Evolutionary conservation across 2,797 vertebrate genomes (phyloP), one percentile per base, ranked within the genome.

Genomic region (Trichosurus vulpecula): DNA sequence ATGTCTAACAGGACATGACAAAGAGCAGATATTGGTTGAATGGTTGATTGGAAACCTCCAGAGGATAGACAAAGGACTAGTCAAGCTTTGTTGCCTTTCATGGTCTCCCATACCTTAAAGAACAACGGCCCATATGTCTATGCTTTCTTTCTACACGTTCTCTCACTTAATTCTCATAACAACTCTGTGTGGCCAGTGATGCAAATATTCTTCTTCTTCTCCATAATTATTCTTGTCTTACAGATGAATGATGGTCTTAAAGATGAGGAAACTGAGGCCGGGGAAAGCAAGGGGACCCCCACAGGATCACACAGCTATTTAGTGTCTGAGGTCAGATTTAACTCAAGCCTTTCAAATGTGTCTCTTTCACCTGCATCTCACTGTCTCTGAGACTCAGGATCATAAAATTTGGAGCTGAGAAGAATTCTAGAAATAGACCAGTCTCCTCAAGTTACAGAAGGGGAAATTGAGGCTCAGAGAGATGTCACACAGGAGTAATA

Each of bases 401-500:
- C 57, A 31, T 2, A 41, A 81, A 52, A 90, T 81, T 57, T 66
- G n/a, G 52, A 95, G 52, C 91, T 55, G 41, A 56, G 54, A 27
- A 81, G 19, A 47, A 31, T 27, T 22, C 47, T 81, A 81, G 41
- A 87, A 27, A 87, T 27, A 27, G 25, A 19, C 27, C 5, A 0
- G 16, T 41, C n/a, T 29, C 52, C 52, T 95, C 92, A 95, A 54
- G 52, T 54, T 66, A 47, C 47, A 89, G 54, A 53, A 11, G 31
- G 41, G 41, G 25, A 58, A 22, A 89, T 61, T n/a, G 93, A 97
- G 94, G 66, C 27, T 91, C 91, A 29, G 54, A 47, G 52, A 52
- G 35, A 47, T 1, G 14, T 0, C 95, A 54, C 55, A 29, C 25
- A 0, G 6, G 41, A 41, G 35, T 74, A 41, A 74, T 25, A 9